Evolutionary conservation across 2,888 invertebrate species (phyloP).

Genomic region (Hydriomena furcata): DNA sequence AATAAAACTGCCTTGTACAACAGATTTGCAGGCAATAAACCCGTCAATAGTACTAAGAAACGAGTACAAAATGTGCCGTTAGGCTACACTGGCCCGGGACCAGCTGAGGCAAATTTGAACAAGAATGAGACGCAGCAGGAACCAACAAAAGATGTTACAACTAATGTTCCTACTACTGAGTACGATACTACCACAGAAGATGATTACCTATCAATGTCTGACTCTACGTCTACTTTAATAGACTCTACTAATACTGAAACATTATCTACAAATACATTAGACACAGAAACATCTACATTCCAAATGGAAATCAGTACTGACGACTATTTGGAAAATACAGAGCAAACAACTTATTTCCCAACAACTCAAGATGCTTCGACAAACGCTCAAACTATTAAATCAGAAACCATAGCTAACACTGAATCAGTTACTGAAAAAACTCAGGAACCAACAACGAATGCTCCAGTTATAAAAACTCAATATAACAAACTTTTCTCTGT

Average conservation of each 20-base stretch:
- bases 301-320: constrained; percentile 67
- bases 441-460: constrained; percentile 41
- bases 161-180: constrained; percentile 42
- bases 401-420: constrained; percentile 33
- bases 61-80: constrained; percentile 73
- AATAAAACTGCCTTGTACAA: constrained; percentile 62
- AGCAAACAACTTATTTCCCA: constrained; percentile 57
- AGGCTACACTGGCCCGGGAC: constrained; percentile 56
- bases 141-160: constrained; percentile 47
- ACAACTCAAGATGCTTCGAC: constrained; percentile 52
- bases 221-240: constrained; percentile 47
- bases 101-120: constrained; percentile 10
- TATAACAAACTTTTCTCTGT: constrained; percentile 86
- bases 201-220: constrained; percentile 67
- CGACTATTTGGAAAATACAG: constrained; percentile 68
- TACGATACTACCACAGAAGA: constrained; percentile 58
- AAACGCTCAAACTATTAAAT: constrained; percentile 46
- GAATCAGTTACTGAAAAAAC: constrained; percentile 42
- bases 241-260: constrained; percentile 52
- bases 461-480: constrained; percentile 69
- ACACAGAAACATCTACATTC: constrained; percentile 55
- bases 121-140: constrained; percentile 40
- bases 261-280: constrained; percentile 51
- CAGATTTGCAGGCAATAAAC: constrained; percentile 59
- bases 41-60: constrained; percentile 60